Percentiles rank a stretch among this genome's conserved stretches.
Evolutionary conservation across 2,797 vertebrate species (phyloP).

Genomic region (Sus cebifrons): DNA sequence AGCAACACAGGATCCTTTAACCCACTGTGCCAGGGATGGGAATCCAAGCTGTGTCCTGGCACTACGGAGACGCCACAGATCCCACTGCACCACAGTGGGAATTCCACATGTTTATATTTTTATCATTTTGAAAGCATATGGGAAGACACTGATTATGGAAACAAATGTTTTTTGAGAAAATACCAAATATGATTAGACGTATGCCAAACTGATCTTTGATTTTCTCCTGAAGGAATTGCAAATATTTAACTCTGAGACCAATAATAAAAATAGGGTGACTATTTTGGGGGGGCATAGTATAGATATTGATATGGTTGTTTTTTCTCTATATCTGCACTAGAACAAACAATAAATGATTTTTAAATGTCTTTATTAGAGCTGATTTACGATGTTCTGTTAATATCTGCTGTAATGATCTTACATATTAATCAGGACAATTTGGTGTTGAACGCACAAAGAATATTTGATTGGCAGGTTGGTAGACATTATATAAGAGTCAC

Average conservation of each 20-base stretch:
- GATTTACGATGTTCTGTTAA: too few species aligned
- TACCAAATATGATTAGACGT: not conserved
- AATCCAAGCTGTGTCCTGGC: too few species aligned
- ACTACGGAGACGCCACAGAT: too few species aligned
- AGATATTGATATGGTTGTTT: not conserved
- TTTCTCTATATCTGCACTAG: not conserved
- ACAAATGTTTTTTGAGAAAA: not conserved
- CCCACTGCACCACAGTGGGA: too few species aligned
- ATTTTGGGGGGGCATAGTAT: not conserved
- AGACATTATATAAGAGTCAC: not conserved
- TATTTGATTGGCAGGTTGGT: not conserved
- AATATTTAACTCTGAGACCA: constrained; percentile 24
- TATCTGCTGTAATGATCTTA: not conserved
- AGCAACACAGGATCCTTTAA: too few species aligned
- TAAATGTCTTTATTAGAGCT: not conserved
- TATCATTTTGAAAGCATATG: not conserved
- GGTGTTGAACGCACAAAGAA: not conserved
- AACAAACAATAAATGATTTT: not conserved
- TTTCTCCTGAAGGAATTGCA: not conserved
- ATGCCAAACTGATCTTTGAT: not conserved
- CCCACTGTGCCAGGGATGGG: too few species aligned
- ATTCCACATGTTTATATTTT: not conserved
- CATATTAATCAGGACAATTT: constrained; percentile 1
- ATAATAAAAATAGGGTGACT: not conserved
- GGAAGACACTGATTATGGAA: not conserved